Evolutionary conservation across 2,797 vertebrate species (phyloP).

Genomic region (Microtus agrestis): DNA sequence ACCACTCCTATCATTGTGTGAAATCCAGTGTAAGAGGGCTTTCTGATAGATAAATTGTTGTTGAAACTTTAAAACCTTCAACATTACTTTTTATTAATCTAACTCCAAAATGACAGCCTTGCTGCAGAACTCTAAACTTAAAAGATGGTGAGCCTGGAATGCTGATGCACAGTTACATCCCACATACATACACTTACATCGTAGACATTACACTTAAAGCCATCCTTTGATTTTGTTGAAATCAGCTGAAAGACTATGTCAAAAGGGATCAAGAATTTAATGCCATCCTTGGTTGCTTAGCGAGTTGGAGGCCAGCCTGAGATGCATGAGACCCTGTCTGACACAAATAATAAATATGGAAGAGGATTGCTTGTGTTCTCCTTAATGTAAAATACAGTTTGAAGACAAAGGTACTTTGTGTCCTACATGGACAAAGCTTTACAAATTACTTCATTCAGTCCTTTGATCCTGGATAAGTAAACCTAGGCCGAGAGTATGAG

Average conservation of each 20-base stretch:
- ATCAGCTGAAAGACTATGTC: neutral
- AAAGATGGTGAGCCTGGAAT: neutral
- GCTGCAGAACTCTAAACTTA: neutral
- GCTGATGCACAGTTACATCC: neutral
- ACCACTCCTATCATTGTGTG: conserved; percentile 76
- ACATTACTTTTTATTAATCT: conserved; percentile 11
- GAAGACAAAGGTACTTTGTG: conserved; percentile 16
- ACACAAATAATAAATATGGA: neutral
- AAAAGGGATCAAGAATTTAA: neutral
- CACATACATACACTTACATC: neutral
- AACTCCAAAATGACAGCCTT: neutral
- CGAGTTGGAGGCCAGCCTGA: neutral
- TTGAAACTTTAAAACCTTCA: conserved; percentile 54
- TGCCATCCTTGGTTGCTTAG: neutral
- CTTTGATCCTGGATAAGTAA: conserved; percentile 20
- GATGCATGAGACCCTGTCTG: neutral
- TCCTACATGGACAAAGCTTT: neutral
- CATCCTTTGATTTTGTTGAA: neutral
- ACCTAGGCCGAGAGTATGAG: neutral
- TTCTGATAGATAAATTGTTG: conserved; percentile 68
- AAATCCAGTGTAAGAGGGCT: conserved; percentile 70
- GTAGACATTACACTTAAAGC: neutral
- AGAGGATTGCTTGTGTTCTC: neutral
- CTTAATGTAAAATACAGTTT: conserved; percentile 2
- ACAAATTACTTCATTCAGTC: neutral